These are phyloP conservation scores for Pachycephus smyrnensis DNA, from an alignment of 2,888 invertebrate species.

Conservation along the genomic window DNA sequence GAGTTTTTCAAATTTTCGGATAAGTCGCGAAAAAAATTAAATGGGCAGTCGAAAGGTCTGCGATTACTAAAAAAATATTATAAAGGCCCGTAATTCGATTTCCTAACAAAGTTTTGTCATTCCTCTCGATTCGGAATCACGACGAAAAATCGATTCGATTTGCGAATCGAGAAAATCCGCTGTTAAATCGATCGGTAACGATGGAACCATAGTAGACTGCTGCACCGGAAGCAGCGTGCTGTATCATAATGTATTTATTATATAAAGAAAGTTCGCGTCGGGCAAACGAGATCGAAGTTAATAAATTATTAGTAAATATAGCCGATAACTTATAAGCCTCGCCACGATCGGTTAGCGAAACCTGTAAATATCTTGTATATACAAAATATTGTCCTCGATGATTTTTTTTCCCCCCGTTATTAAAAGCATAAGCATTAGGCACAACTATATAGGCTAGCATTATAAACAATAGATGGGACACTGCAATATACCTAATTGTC, in stretches of 20 bases:
- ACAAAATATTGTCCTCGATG: slow-evolving; percentile 30
- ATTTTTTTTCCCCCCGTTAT: slow-evolving; percentile 19
- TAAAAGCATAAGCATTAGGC: slow-evolving; percentile 1
- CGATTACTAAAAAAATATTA: background rate
- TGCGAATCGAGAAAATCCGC: background rate
- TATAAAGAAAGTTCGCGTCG: slow-evolving; percentile 32
- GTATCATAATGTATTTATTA: slow-evolving; percentile 66
- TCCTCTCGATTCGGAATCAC: background rate
- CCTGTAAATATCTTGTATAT: slow-evolving; percentile 52
- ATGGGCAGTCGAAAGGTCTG: background rate
- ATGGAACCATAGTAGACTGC: background rate
- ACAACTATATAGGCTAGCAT: background rate
- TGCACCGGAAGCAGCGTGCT: slow-evolving; percentile 23
- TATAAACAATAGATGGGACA: slow-evolving; percentile 57
- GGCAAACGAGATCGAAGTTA: slow-evolving; percentile 37
- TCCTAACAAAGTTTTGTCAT: slow-evolving; percentile 9
- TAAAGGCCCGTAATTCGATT: background rate
- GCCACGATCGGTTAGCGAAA: slow-evolving; percentile 17
- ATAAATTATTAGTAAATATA: slow-evolving; percentile 61
- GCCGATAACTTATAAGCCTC: slow-evolving; percentile 48
- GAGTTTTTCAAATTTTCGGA: background rate
- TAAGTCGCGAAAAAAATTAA: background rate
- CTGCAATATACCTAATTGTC: slow-evolving; percentile 65
- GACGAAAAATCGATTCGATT: background rate
- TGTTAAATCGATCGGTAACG: background rate